Evolutionary conservation across 2,888 invertebrate genomes (phyloP).

Genomic region (Sminthurides aquaticus): DNA sequence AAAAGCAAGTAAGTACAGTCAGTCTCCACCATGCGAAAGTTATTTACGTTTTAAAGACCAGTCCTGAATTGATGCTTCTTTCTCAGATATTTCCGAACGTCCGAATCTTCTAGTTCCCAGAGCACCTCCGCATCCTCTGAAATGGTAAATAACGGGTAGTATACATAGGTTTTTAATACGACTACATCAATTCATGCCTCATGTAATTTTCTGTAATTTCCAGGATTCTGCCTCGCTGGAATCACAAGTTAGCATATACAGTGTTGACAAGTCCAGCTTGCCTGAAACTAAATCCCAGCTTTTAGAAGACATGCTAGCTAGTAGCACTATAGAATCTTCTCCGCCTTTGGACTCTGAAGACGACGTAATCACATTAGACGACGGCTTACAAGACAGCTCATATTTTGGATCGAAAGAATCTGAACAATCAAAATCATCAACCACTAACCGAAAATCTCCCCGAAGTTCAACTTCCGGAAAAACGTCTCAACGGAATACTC

Average conservation of each 20-base stretch:
- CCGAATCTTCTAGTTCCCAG: no score
- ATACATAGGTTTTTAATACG: no score
- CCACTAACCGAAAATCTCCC: background rate
- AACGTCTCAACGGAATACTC: background rate
- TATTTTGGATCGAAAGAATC: background rate
- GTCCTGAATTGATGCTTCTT: no score
- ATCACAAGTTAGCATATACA: conserved; percentile 24
- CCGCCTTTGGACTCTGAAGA: conserved; percentile 12
- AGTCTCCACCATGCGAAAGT: background rate
- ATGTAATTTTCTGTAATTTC: no score
- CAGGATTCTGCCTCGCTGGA: background rate
- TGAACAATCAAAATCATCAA: background rate
- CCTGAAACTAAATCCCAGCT: conserved; percentile 2
- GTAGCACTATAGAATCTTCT: background rate
- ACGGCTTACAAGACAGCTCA: background rate
- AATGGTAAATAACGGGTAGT: no score
- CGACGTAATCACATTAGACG: conserved; percentile 12
- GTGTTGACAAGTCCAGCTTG: conserved; percentile 15
- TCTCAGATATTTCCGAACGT: no score
- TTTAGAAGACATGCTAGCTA: conserved; percentile 1
- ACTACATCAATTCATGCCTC: no score
- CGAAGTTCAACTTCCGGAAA: background rate
- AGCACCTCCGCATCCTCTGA: no score
- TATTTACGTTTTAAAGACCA: background rate
- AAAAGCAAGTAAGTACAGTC: conserved; percentile 27